Conservation (phyloP, 2,113 vertebrate species). For the Passer montanus region DNA sequence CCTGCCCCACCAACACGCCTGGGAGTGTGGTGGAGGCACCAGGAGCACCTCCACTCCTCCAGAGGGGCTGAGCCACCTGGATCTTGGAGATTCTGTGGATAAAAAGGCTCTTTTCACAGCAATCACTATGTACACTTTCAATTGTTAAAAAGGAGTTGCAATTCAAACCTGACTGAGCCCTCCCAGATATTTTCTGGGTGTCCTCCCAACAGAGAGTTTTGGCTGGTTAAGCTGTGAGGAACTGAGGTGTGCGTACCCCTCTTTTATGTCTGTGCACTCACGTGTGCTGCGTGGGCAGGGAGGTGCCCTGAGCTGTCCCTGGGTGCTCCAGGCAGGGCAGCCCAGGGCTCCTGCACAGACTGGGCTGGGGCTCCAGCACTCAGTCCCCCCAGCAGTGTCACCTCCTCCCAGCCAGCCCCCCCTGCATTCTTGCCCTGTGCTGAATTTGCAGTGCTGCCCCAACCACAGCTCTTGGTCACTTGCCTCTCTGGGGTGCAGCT, state of each 20-base stretch:
- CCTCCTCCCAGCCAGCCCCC: neutral
- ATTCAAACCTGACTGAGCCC: neutral
- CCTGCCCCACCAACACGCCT: neutral
- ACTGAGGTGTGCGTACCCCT: no score
- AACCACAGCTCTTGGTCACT: fast-evolving
- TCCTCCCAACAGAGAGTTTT: neutral
- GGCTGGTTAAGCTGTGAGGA: neutral
- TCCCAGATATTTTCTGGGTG: neutral
- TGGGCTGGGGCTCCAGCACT: neutral
- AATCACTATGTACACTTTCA: neutral
- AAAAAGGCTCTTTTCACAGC: neutral
- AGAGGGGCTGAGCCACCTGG: neutral
- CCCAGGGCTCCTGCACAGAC: neutral
- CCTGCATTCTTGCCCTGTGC: neutral
- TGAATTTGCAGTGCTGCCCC: neutral
- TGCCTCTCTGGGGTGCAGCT: neutral
- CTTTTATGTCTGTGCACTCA: no score
- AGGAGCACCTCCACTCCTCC: neutral
- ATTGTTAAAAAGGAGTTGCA: neutral
- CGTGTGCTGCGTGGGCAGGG: fast-evolving
- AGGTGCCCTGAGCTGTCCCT: neutral
- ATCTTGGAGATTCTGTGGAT: neutral
- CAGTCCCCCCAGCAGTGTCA: neutral
- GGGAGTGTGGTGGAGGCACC: neutral
- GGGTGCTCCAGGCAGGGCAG: neutral